Evolutionary conservation across 2,113 vertebrate genomes (phyloP).

Genomic region (Crotalus viridis): DNA sequence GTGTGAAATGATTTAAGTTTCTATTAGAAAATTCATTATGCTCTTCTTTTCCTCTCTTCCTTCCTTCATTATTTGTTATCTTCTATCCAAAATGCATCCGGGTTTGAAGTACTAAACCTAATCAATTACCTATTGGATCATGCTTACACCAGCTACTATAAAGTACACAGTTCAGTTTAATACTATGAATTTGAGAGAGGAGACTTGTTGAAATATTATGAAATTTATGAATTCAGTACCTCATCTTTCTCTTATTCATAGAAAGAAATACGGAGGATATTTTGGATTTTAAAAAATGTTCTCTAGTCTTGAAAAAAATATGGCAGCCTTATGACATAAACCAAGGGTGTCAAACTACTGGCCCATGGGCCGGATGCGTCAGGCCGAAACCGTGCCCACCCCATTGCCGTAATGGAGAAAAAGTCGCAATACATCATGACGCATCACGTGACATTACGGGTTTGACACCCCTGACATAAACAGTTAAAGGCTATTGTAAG

Average conservation of each 20-base stretch:
- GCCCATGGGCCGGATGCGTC: no score
- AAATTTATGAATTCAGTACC: not conserved
- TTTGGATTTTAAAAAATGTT: no score
- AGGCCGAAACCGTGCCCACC: no score
- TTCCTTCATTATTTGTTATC: not conserved
- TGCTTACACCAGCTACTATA: not conserved
- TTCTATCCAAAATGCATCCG: constrained; percentile 19
- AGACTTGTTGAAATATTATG: not conserved
- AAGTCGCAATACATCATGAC: no score
- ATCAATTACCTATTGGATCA: not conserved
- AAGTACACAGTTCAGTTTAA: not conserved
- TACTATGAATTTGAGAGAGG: not conserved
- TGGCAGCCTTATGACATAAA: no score
- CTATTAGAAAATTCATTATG: constrained; percentile 39
- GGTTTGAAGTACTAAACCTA: not conserved
- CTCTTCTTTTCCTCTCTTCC: constrained; percentile 12
- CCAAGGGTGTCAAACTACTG: no score
- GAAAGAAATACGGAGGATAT: not conserved
- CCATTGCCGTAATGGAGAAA: no score
- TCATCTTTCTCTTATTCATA: not conserved
- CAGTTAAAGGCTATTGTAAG: no score
- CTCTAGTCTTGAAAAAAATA: no score
- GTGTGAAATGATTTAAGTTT: constrained; percentile 22
- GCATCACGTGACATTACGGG: no score
- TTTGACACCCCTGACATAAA: no score